Evolutionary conservation across 2,113 vertebrate genomes (phyloP).

Genomic region (Verasper variegatus): DNA sequence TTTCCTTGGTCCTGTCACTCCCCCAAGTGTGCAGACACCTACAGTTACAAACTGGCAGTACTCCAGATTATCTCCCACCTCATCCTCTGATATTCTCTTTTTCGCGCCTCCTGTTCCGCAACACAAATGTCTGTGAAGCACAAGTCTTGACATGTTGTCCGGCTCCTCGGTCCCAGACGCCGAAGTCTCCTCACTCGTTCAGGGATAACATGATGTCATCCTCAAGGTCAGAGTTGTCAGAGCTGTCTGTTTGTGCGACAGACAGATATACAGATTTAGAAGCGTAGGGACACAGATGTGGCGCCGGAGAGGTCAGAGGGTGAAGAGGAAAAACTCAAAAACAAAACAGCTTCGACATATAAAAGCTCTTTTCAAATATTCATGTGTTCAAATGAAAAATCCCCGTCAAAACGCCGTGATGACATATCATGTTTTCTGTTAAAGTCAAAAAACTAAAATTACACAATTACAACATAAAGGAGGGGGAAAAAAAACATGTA

Average conservation of each 20-base stretch:
- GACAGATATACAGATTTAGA: conserved; percentile 52
- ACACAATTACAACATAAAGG: not conserved
- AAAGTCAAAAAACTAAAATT: not conserved
- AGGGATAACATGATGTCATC: conserved; percentile 96
- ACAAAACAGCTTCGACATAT: too few relatives aligned
- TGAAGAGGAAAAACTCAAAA: not conserved
- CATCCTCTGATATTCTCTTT: conserved; percentile 22
- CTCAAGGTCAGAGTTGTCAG: conserved; percentile 97
- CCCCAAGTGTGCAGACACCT: conserved; percentile 32
- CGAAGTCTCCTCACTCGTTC: conserved; percentile 77
- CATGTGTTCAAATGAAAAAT: too few relatives aligned
- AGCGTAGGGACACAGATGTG: conserved; percentile 14
- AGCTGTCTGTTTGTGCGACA: conserved; percentile 90
- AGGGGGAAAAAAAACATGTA: not conserved
- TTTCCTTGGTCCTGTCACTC: conserved; percentile 30
- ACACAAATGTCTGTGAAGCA: conserved; percentile 36
- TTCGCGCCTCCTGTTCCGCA: conserved; percentile 19
- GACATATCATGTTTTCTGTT: too few relatives aligned
- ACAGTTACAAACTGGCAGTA: conserved; percentile 59
- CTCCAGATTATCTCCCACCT: conserved; percentile 41
- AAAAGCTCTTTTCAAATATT: too few relatives aligned
- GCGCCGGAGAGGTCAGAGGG: conserved; percentile 37
- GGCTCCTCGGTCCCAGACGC: conserved; percentile 9
- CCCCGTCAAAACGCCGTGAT: too few relatives aligned
- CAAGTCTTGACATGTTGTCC: conserved; percentile 35